Evolutionary conservation across 2,113 vertebrate species (phyloP), one percentile per base, ranked within the genome.

Genomic region (Sialia sialis): DNA sequence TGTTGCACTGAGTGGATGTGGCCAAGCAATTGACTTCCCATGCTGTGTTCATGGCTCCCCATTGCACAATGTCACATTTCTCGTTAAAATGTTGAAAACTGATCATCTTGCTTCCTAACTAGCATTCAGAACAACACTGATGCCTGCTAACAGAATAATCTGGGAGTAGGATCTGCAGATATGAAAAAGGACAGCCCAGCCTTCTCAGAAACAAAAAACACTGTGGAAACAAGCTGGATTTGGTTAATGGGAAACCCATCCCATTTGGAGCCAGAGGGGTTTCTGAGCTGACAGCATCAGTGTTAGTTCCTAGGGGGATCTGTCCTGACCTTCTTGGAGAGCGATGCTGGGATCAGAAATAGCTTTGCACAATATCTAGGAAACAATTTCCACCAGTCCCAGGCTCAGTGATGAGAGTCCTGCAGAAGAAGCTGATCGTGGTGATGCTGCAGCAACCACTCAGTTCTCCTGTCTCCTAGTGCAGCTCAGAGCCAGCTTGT

Each of bases 11-110:
- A 93, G 95, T 34, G 62, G 48, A 34, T 48, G 76, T 67, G 66
- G 52, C 60, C 70, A 70, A 89, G 64, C 58, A 34, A 5, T 54
- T 60, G 34, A 32, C 32, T 77, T 55, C 14, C 83, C 4, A 2
- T 32, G 87, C 90, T 95, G 90, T 27, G 63, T 64, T 95, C 67
- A 38, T 81, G 38, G 78, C 85, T 96, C 84, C 93, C 76, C 64
- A 19, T 41, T 86, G 79, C 74, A 94, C 84, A 87, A 16, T 70
- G 88, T 86, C 95, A 86, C 83, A 88, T 92, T 86, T 91, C 86
- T 92, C 70, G 2, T 97, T 96, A 97, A 97, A 97, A 97, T 97
- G 97, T 97, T 97, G 96, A 96, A 97, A 97, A 96, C 93, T 58
- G n/a, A 38, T 81, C 89, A 81, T 88, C 79, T 85, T 82, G 95